Evolutionary conservation across 2,797 vertebrate species (phyloP).

Genomic region (Sparus aurata): DNA sequence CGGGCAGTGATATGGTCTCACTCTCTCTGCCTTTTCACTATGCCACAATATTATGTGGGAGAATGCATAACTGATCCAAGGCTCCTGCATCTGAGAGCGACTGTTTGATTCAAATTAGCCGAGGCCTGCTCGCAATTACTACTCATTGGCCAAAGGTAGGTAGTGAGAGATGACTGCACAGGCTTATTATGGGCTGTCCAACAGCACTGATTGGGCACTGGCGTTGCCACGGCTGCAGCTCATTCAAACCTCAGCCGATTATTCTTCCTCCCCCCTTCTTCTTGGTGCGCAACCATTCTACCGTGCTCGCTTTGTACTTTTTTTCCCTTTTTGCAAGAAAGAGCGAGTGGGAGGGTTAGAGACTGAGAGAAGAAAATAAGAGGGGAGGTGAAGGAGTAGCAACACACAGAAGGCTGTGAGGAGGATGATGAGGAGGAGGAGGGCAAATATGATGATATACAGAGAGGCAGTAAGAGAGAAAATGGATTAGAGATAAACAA

Average conservation of each 20-base stretch:
- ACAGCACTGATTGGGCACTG: slow-evolving; percentile 27
- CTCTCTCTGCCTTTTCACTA: slow-evolving; percentile 14
- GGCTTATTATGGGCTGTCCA: slow-evolving; percentile 45
- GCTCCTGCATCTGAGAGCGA: slow-evolving; percentile 28
- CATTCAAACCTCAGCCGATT: slow-evolving; percentile 47
- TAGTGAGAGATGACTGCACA: slow-evolving; percentile 41
- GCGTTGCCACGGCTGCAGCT: slow-evolving; percentile 41
- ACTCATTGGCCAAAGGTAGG: slow-evolving; percentile 53
- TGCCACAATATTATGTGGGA: slow-evolving; percentile 34
- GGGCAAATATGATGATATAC: slow-evolving; percentile 20
- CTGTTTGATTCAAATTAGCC: slow-evolving; percentile 57
- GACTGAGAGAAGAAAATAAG: neutral
- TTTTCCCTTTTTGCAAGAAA: slow-evolving; percentile 8
- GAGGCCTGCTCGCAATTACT: slow-evolving; percentile 68
- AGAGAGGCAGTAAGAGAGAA: neutral
- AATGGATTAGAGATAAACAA: slow-evolving; percentile 37
- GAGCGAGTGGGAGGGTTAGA: slow-evolving; percentile 23
- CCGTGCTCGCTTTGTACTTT: slow-evolving; percentile 3
- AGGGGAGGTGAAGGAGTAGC: slow-evolving; percentile 24
- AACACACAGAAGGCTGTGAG: slow-evolving; percentile 16
- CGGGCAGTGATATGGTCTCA: slow-evolving; percentile 28
- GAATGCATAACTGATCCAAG: slow-evolving; percentile 43
- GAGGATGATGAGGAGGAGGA: neutral
- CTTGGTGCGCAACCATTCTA: slow-evolving; percentile 27
- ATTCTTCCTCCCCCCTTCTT: slow-evolving; percentile 8